Evolutionary conservation across 1,140 invertebrate genomes (phyloP).

Genomic region (Papilio polytes): DNA sequence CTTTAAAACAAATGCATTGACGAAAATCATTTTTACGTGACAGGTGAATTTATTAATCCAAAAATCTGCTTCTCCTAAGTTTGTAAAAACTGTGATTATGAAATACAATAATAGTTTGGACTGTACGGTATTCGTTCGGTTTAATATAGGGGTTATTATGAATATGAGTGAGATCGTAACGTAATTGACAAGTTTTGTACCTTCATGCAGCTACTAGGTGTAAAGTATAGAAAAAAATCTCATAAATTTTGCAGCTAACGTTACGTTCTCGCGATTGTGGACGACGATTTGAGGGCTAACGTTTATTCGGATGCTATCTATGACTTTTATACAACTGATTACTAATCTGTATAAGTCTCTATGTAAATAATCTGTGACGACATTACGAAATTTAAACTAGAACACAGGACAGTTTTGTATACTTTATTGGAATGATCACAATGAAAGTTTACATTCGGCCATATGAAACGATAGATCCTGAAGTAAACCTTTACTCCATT

Average conservation of each 20-base stretch:
- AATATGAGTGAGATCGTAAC: too few relatives aligned
- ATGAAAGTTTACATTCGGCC: conserved; percentile 17
- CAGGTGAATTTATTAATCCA: background rate
- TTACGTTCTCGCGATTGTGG: too few relatives aligned
- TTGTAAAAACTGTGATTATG: too few relatives aligned
- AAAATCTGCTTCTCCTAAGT: too few relatives aligned
- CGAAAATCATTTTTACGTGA: background rate
- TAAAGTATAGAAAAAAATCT: too few relatives aligned
- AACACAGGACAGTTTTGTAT: background rate
- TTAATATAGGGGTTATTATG: too few relatives aligned
- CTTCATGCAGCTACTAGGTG: too few relatives aligned
- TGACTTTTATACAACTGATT: background rate
- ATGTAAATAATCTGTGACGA: background rate
- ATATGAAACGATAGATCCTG: background rate
- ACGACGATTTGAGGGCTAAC: too few relatives aligned
- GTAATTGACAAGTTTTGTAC: too few relatives aligned
- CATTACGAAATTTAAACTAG: background rate
- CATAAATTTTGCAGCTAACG: too few relatives aligned
- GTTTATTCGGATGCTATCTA: background rate
- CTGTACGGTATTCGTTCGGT: too few relatives aligned
- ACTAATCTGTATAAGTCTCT: background rate
- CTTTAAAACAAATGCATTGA: background rate
- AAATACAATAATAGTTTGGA: too few relatives aligned
- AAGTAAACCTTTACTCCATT: conserved; percentile 4
- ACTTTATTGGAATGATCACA: conserved; percentile 32